These are phyloP conservation scores for Sicus ferrugineus DNA, from an alignment of 2,888 invertebrate genomes.

Conservation along the genomic window DNA sequence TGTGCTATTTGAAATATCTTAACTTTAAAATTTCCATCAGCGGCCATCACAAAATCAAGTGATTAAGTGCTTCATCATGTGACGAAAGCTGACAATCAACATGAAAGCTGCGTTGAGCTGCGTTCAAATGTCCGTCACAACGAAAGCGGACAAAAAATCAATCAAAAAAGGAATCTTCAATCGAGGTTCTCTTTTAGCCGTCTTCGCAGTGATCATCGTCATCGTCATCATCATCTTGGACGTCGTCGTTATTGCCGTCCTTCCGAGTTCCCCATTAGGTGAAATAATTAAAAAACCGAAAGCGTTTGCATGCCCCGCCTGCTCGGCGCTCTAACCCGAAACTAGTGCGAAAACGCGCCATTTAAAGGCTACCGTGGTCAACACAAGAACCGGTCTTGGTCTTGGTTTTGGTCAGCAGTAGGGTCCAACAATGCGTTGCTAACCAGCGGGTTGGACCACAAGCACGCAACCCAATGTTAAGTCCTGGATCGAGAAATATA, in stretches of 20 bases:
- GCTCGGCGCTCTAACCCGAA: conserved; percentile 15
- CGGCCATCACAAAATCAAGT: conserved; percentile 26
- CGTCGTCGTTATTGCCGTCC: not conserved
- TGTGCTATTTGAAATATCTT: conserved; percentile 2
- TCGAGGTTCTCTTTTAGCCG: conserved; percentile 3
- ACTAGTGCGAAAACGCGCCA: conserved; percentile 56
- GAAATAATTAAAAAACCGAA: conserved; percentile 40
- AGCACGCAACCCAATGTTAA: conserved; percentile 17
- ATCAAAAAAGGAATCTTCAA: conserved; percentile 10
- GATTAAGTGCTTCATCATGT: conserved; percentile 34
- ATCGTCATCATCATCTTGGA: not conserved
- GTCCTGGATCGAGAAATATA: conserved; percentile 17
- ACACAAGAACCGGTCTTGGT: conserved; percentile 17
- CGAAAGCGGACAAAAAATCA: conserved; percentile 20
- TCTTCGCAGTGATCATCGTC: not conserved
- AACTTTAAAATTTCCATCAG: conserved; percentile 12
- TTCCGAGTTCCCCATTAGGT: conserved; percentile 16
- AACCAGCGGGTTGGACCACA: conserved; percentile 18
- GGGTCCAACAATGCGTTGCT: conserved; percentile 17
- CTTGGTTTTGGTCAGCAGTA: conserved; percentile 5
- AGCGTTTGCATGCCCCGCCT: conserved; percentile 33
- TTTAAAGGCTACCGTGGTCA: conserved; percentile 45
- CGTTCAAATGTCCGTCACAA: conserved; percentile 29
- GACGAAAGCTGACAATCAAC: conserved; percentile 34
- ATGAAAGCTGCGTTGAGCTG: conserved; percentile 29